phyloP scores from a whole-genome alignment of 2,888 invertebrate species.

The Lathronympha strigana region DNA sequence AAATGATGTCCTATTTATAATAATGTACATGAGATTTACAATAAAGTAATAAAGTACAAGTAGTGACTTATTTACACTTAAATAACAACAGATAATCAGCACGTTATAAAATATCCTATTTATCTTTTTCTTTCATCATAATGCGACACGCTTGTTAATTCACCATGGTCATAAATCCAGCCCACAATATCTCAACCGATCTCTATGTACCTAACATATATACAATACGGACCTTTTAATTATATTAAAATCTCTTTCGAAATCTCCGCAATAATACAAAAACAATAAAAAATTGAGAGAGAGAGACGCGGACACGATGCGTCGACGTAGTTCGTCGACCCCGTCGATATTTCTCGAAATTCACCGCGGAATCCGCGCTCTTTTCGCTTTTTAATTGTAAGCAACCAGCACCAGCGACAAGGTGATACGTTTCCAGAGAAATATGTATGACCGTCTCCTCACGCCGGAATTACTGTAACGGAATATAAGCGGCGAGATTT shows the following conservation, averaged over 20 bases:
- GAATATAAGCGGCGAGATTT: slow-evolving; percentile 73
- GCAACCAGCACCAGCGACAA: slow-evolving; percentile 76
- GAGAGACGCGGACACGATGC: slow-evolving; percentile 77
- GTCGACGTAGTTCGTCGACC: slow-evolving; percentile 80
- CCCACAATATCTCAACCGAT: slow-evolving; percentile 39
- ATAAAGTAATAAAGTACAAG: no score
- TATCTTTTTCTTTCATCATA: slow-evolving; percentile 23
- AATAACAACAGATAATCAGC: not conserved
- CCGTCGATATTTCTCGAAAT: slow-evolving; percentile 83
- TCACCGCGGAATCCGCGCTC: slow-evolving; percentile 78
- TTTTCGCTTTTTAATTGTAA: slow-evolving; percentile 83
- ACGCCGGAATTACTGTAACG: slow-evolving; percentile 75
- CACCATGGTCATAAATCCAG: slow-evolving; percentile 36
- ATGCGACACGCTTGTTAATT: slow-evolving; percentile 40
- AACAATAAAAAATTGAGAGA: slow-evolving; percentile 70
- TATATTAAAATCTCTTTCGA: slow-evolving; percentile 59
- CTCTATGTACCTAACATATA: slow-evolving; percentile 37
- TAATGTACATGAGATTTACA: no score
- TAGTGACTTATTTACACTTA: not conserved
- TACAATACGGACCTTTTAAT: slow-evolving; percentile 41
- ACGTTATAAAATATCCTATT: slow-evolving; percentile 4
- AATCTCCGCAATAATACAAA: slow-evolving; percentile 68
- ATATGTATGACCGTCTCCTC: slow-evolving; percentile 67
- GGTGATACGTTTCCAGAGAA: slow-evolving; percentile 79
- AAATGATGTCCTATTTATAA: no score